Evolutionary conservation across 2,888 invertebrate species (phyloP).

Genomic region (Yponomeuta evonymella): DNA sequence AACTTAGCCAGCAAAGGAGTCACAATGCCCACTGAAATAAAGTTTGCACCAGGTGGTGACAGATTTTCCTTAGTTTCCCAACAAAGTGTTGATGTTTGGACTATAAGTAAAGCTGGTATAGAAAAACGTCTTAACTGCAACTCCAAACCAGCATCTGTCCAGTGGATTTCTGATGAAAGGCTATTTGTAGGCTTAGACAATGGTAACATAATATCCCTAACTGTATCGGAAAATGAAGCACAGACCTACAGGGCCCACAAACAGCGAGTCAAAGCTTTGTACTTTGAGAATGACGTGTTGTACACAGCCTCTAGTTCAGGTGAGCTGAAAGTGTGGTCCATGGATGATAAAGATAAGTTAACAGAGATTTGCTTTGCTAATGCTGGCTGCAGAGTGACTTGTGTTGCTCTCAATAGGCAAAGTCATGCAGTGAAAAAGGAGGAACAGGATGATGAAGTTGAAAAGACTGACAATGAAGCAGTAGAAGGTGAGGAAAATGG

Average conservation of each 20-base stretch:
- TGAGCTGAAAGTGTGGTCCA: constrained; percentile 83
- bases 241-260: constrained; percentile 74
- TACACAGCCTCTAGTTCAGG: constrained; percentile 88
- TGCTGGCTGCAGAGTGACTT: constrained; percentile 84
- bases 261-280: constrained; percentile 81
- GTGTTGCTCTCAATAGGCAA: constrained; percentile 77
- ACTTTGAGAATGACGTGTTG: constrained; percentile 72
- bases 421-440: constrained; percentile 58
- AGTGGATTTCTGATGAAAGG: constrained; percentile 80
- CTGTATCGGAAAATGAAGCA: constrained; percentile 69
- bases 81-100: constrained; percentile 86
- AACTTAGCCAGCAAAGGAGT: constrained; percentile 84
- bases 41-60: constrained; percentile 86
- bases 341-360: constrained; percentile 45
- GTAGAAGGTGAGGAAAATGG: constrained; percentile 28
- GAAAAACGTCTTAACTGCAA: constrained; percentile 80
- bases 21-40: constrained; percentile 65
- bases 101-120: constrained; percentile 85
- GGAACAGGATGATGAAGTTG: constrained; percentile 30
- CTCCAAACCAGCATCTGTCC: constrained; percentile 81
- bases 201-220: constrained; percentile 79
- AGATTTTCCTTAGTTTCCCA: constrained; percentile 85
- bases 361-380: constrained; percentile 76
- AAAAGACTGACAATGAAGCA: constrained; percentile 22
- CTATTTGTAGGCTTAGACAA: constrained; percentile 84